Evolutionary conservation across 1,140 invertebrate genomes (phyloP).

Genomic region (Dufourea novaeangliae): DNA sequence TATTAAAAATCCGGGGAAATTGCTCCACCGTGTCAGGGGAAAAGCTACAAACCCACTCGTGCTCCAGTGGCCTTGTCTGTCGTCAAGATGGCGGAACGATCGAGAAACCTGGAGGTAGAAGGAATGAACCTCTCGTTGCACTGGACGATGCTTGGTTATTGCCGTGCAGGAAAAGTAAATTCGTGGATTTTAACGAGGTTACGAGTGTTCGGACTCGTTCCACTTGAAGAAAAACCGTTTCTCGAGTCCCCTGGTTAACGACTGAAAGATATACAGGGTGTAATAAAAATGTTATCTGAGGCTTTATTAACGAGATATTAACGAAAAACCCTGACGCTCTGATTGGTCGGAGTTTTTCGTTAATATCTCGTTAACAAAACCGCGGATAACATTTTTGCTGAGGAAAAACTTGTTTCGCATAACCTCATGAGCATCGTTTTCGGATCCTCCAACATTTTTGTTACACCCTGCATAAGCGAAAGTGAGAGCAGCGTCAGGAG

Average conservation of each 20-base stretch:
- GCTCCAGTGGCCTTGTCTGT: background rate
- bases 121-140: background rate
- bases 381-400: no score
- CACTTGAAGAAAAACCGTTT: background rate
- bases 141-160: background rate
- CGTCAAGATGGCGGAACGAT: background rate
- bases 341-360: no score
- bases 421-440: no score
- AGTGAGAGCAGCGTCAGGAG: conserved; percentile 6
- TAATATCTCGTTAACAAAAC: no score
- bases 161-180: background rate
- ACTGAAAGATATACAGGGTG: conserved; percentile 4
- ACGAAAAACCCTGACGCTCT: no score
- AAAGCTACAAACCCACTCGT: background rate
- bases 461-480: no score
- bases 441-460: no score
- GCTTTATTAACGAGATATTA: no score
- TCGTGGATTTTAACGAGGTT: conserved; percentile 2
- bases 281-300: no score
- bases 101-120: background rate
- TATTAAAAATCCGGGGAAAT: conserved; percentile 25
- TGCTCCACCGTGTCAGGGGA: background rate
- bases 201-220: background rate
- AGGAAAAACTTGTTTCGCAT: no score
- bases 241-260: background rate